phyloP scores from a whole-genome alignment of 2,113 vertebrate species.

The Rhabdomys dilectus region DNA sequence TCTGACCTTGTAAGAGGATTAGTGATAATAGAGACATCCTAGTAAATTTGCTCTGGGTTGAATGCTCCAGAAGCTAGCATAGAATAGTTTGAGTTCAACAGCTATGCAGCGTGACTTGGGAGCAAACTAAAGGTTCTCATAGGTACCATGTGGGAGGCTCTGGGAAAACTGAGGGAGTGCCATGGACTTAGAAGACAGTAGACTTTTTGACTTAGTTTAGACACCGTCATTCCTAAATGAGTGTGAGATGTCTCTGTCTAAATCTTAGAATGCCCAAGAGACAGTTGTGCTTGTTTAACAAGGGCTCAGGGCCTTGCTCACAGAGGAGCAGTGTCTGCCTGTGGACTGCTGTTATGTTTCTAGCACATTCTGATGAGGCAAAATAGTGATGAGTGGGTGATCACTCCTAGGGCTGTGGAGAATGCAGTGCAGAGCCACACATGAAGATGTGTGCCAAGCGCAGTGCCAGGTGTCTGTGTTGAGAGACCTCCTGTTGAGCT shows the following conservation, averaged over 20 bases:
- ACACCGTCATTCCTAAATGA: background rate
- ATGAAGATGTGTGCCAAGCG: background rate
- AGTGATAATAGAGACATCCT: background rate
- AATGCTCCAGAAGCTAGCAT: background rate
- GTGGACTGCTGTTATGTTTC: background rate
- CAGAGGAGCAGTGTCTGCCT: background rate
- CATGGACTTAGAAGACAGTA: background rate
- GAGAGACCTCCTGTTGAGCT: background rate
- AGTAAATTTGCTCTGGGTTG: background rate
- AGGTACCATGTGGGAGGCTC: background rate
- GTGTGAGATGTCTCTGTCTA: background rate
- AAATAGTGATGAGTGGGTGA: background rate
- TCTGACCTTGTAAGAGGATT: background rate
- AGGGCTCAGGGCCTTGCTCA: background rate
- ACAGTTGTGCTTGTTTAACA: background rate
- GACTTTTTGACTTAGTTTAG: background rate
- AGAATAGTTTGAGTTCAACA: background rate
- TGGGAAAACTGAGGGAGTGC: too few relatives aligned
- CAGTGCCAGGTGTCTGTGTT: background rate
- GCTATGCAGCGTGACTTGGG: background rate
- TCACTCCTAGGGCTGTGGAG: background rate
- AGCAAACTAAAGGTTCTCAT: background rate
- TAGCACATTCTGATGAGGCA: background rate
- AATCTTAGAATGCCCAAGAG: background rate
- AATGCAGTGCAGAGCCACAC: too few relatives aligned